Evolutionary conservation across 2,888 invertebrate genomes (phyloP).

Genomic region (Chymomyza amoena): DNA sequence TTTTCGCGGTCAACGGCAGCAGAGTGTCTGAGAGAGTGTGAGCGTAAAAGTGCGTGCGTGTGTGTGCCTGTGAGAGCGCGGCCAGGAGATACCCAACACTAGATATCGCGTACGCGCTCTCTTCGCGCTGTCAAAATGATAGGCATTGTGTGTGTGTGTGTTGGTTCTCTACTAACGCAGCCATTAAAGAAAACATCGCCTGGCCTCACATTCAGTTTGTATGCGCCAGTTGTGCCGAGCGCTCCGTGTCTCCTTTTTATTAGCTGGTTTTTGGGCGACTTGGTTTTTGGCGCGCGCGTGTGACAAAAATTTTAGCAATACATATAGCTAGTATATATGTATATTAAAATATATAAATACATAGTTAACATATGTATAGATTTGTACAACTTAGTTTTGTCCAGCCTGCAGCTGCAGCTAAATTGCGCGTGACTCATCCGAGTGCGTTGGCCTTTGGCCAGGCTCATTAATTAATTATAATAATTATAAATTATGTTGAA

Average conservation of each 20-base stretch:
- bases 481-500: not conserved
- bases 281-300: conserved; percentile 29
- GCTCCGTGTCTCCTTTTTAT: conserved; percentile 60
- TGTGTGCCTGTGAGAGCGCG: conserved; percentile 6
- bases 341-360: conserved; percentile 16
- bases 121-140: conserved; percentile 18
- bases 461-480: conserved; percentile 10
- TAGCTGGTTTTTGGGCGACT: conserved; percentile 11
- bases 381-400: conserved; percentile 1
- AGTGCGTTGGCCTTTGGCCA: conserved; percentile 64
- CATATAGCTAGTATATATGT: conserved; percentile 10
- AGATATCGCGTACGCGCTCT: not conserved
- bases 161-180: not conserved
- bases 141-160: conserved; percentile 1
- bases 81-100: conserved; percentile 57
- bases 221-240: conserved; percentile 59
- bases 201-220: conserved; percentile 51
- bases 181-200: not conserved
- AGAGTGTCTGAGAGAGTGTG: conserved; percentile 14
- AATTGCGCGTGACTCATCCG: conserved; percentile 49
- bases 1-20: conserved; percentile 57
- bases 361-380: conserved; percentile 16
- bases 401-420: not conserved
- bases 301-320: conserved; percentile 34
- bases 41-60: not conserved